Conservation (phyloP, 2,888 invertebrate genomes). For the Ophion ventricosus region DNA sequence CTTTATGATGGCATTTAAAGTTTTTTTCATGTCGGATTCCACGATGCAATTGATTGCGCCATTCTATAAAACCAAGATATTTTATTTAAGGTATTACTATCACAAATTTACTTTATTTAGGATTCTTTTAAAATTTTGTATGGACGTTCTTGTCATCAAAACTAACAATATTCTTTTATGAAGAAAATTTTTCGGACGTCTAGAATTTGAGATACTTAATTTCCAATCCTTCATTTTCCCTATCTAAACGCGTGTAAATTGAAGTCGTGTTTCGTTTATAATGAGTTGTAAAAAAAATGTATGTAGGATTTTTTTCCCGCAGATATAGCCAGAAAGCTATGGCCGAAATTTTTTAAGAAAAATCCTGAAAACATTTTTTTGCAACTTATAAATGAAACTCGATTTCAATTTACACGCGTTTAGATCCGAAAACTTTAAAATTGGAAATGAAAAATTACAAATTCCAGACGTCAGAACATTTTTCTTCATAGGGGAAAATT, state of each 20-base stretch:
- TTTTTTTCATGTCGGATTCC: constrained; percentile 27
- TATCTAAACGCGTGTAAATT: constrained; percentile 32
- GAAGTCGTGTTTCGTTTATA: constrained; percentile 25
- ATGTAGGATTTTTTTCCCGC: constrained; percentile 4
- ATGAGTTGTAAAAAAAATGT: constrained; percentile 15
- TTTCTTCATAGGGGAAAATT: no score
- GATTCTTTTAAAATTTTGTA: constrained; percentile 19
- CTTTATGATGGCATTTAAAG: constrained; percentile 30
- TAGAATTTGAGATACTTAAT: constrained; percentile 38
- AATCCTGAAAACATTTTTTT: neutral
- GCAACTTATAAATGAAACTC: neutral
- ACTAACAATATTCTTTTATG: neutral
- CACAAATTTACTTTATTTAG: neutral
- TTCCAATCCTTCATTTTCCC: constrained; percentile 26
- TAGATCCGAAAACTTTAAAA: no score
- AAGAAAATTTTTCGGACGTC: constrained; percentile 25
- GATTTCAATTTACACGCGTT: no score
- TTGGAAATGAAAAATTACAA: no score
- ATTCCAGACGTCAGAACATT: no score
- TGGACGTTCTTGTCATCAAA: constrained; percentile 23
- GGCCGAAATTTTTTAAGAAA: neutral
- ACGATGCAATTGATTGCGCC: constrained; percentile 39
- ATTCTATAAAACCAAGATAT: constrained; percentile 16
- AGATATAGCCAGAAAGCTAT: neutral
- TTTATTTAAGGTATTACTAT: no score